Conservation (phyloP, 2,888 invertebrate species). For the Melanargia galathea region DNA sequence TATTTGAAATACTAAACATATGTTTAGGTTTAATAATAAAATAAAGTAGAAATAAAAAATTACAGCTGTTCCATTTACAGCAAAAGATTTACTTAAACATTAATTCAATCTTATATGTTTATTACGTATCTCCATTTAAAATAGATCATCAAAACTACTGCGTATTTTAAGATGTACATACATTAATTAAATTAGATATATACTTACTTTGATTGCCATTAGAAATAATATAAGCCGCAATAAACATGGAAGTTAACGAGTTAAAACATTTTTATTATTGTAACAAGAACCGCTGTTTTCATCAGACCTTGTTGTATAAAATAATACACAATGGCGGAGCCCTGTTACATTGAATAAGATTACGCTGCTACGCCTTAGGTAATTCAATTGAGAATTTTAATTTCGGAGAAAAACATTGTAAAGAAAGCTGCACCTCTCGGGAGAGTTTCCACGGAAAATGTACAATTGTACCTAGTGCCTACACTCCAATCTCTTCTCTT, state of each 20-base stretch:
- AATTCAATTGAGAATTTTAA: constrained; percentile 13
- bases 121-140: too few relatives aligned
- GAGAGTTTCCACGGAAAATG: neutral
- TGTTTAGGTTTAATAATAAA: too few relatives aligned
- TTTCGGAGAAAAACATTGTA: constrained; percentile 9
- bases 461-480: neutral
- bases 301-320: constrained; percentile 9
- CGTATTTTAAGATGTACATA: too few relatives aligned
- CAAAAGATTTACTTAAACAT: too few relatives aligned
- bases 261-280: neutral
- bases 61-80: too few relatives aligned
- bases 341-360: constrained; percentile 2
- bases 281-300: neutral
- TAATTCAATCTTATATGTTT: too few relatives aligned
- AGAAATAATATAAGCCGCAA: neutral
- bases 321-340: constrained; percentile 2
- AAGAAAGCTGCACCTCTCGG: constrained; percentile 1
- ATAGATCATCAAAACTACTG: too few relatives aligned
- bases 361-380: constrained; percentile 1
- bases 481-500: neutral
- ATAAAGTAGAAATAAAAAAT: too few relatives aligned
- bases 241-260: constrained; percentile 4
- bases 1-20: too few relatives aligned
- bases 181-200: too few relatives aligned
- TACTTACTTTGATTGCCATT: too few relatives aligned